Conservation (phyloP, 2,888 invertebrate genomes). For the Drosophila algonquin region DNA sequence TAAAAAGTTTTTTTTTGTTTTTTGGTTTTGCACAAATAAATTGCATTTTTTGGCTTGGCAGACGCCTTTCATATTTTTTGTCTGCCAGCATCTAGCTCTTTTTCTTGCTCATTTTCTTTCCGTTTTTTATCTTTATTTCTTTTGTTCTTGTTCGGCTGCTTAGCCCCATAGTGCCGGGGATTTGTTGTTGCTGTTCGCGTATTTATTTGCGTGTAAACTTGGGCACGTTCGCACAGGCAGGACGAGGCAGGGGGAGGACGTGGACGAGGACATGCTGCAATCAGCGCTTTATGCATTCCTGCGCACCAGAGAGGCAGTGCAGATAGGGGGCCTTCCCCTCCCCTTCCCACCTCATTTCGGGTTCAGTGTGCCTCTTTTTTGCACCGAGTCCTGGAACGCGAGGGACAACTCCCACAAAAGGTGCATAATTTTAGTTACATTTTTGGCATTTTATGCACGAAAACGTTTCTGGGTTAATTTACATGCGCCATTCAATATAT, state of each 20-base stretch:
- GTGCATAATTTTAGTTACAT: conserved; percentile 70
- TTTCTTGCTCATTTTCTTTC: conserved; percentile 9
- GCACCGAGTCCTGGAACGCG: not conserved
- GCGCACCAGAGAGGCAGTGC: not conserved
- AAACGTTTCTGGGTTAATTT: conserved; percentile 74
- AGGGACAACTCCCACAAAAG: conserved; percentile 41
- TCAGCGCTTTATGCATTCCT: conserved; percentile 47
- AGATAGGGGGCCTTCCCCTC: conserved; percentile 16
- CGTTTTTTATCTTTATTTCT: conserved; percentile 1
- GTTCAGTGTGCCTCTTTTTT: conserved; percentile 2
- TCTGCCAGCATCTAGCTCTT: not conserved
- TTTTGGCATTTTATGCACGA: conserved; percentile 72
- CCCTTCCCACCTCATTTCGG: conserved; percentile 4
- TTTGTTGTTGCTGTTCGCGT: conserved; percentile 30
- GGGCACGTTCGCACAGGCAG: conserved; percentile 41
- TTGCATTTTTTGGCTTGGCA: conserved; percentile 51
- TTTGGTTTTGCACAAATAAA: conserved; percentile 27
- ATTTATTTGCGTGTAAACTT: conserved; percentile 51
- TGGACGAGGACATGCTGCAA: conserved; percentile 29
- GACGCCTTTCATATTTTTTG: conserved; percentile 41
- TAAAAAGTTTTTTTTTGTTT: conserved; percentile 1
- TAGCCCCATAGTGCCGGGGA: conserved; percentile 28
- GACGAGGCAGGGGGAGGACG: not conserved
- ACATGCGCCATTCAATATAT: conserved; percentile 44
- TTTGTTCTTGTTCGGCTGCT: conserved; percentile 28